Base-by-base conservation (phyloP, 2,888 invertebrate species). In the Scelioninae gen. 2 region DNA sequence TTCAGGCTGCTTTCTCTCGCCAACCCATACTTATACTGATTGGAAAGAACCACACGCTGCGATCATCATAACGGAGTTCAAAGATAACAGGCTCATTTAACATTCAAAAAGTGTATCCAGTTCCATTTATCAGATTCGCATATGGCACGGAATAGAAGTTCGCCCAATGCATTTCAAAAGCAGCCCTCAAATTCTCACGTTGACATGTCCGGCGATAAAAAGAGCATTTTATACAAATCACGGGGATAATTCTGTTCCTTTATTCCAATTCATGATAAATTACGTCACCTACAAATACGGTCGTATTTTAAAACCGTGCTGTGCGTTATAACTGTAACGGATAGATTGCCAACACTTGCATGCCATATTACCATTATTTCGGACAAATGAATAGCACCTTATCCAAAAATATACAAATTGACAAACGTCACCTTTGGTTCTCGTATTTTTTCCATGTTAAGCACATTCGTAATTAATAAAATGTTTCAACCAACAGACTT, bases 321-420 rank as follows among this genome's bases (percentile, higher is more conserved):
- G 7, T 15, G 28, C 25, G 22, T 15, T 19, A 31, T 13, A 28
- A 41, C 2, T 37, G 18, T 10, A 39, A 19, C 25, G 39, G 31
- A 41, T 50, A n/a, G 25, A 39, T 22, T 28, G 39, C 25, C 25
- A 9, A 52, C 52, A 13, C 57, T 57, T 48, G 35, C 39, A 28
- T 45, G 22, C 48, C 41, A 31, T 48, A 50, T 58, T 16, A 41
- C 11, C 50, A 48, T 57, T 55, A 57, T 19, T 35, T 10, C 22
- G 7, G 15, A 35, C 35, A 55, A 46, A 55, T 65, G 64, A 43
- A 65, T 46, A 55, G 46, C 55, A 46, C 55, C 55, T 55, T 46
- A 55, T 28, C 37, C 39, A 46, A 55, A 55, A 55, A 46, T 37
- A 46, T 43, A 45, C 37, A 64, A 53, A 64, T 45, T 52, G 53